Evolutionary conservation across 2,113 vertebrate genomes (phyloP), one percentile per base, ranked within the genome.

Genomic region (Rynchops niger): DNA sequence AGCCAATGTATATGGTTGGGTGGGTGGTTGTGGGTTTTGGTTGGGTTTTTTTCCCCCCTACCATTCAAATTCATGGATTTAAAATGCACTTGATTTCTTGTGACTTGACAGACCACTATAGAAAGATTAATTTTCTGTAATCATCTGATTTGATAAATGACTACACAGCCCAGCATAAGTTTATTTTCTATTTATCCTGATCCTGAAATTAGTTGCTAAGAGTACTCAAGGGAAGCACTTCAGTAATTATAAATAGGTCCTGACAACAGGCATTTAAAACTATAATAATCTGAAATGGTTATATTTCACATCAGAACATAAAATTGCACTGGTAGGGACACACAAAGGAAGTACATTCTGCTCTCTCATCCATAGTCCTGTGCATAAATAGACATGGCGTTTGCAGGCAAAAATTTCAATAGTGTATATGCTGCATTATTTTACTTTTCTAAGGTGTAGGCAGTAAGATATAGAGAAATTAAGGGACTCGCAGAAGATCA

Each of bases 111-210:
- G 71, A 43, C 52, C 38, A 56, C 77, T 81, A 30, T 69, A 59
- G 93, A 87, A 93, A 87, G 73, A 95, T 91, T 93, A 86, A 77
- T 95, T 94, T 96, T 92, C 93, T 87, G 63, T 94, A 86, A 94
- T 94, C 62, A 95, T 95, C 97, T 97, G 90, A 80, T 96, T 82
- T 96, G 93, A 94, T 95, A 93, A 79, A 94, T 93, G 62, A 58
- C 93, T 73, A 70, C 85, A 66, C 62, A 95, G 83, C 58, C 63
- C 76, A 91, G 82, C 77, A 49, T 82, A 97, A 91, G 50, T 95
- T 95, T 95, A 52, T 81, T 96, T 97, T 92, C 80, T 73, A 38
- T 96, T 96, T 92, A 93, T 92, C 52, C 47, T 30, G 71, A 62
- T 83, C 73, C 59, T 91, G 93, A 96, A 97, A 97, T 96, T 55